Base-by-base conservation (phyloP, 2,888 invertebrate genomes). In the Cephus runcator region DNA sequence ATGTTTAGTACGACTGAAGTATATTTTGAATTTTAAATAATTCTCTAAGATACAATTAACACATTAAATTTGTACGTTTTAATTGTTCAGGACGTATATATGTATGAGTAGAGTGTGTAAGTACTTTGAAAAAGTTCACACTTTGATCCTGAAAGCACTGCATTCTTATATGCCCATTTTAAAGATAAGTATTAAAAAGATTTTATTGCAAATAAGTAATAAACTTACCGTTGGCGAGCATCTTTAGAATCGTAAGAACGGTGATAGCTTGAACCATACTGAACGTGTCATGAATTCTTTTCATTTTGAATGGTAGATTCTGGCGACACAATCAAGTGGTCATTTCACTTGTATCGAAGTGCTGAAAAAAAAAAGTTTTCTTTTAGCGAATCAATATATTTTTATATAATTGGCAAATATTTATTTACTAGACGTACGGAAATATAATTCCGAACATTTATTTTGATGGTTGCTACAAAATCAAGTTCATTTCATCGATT, bases 221-320 rank as follows among this genome's bases (percentile, higher is more conserved):
- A 31, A 76, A 88, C 92, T 92, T 93, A 96, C 96, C 96, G 92
- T 96, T 96, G 82, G 96, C 95, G 91, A 95, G 93, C 95, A 96
- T 96, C 89, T 96, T 95, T 89, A 96, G 93, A 92, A 96, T 96
- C 89, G 96, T 96, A 87, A 96, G 94, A 90, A 96, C 95, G 91
- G 96, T 96, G 91, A 96, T 96, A 93, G 96, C 95, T 94, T 96
- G 96, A 94, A 96, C 96, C 95, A 96, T 96, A 88, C 92, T 94
- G 92, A 93, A 93, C 86, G 93, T 89, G 91, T 92, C 92, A 87
- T 92, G 92, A 89, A 92, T 92, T 91, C 92, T 94, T 93, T 91
- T 93, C 94, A 94, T 94, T 92, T 94, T 94, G 93, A 89, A 90
- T 82, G 81, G 82, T 80, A 81, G 80, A 82, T 83, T 76, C 79